phyloP scores from a whole-genome alignment of 1,140 invertebrate genomes.

The Myzus persicae region DNA sequence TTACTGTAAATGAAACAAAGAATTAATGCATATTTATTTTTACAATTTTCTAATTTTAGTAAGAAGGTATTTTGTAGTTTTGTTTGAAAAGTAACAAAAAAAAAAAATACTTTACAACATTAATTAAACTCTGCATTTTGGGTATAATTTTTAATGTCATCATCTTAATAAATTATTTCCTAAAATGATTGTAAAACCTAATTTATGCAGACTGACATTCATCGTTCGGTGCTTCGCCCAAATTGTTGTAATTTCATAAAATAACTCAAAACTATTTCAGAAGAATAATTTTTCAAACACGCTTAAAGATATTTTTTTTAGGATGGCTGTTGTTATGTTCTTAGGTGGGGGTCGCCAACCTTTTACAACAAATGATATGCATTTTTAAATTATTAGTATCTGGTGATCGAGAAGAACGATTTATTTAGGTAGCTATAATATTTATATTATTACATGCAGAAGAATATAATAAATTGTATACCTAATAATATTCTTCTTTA shows the following conservation, averaged over 20 bases:
- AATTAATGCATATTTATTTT: constrained; percentile 17
- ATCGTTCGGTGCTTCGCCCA: neutral
- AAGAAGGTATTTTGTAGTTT: neutral
- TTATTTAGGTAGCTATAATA: too few relatives aligned
- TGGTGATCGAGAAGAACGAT: too few relatives aligned
- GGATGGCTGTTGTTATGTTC: neutral
- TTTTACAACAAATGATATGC: too few relatives aligned
- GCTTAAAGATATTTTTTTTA: neutral
- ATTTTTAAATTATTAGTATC: too few relatives aligned
- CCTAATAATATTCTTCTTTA: too few relatives aligned
- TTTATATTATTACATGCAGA: too few relatives aligned
- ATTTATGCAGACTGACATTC: neutral
- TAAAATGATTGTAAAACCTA: neutral
- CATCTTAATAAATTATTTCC: neutral
- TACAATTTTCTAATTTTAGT: constrained; percentile 33
- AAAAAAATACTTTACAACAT: neutral
- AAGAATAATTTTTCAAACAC: neutral
- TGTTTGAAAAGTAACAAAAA: neutral
- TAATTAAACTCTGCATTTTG: neutral
- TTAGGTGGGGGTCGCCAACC: too few relatives aligned
- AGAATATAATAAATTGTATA: too few relatives aligned
- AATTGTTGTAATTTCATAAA: neutral
- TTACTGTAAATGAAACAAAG: constrained; percentile 12
- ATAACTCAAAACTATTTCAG: neutral
- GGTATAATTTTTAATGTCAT: neutral